Base-by-base conservation (phyloP, 2,888 invertebrate genomes). In the Molanna angustata region DNA sequence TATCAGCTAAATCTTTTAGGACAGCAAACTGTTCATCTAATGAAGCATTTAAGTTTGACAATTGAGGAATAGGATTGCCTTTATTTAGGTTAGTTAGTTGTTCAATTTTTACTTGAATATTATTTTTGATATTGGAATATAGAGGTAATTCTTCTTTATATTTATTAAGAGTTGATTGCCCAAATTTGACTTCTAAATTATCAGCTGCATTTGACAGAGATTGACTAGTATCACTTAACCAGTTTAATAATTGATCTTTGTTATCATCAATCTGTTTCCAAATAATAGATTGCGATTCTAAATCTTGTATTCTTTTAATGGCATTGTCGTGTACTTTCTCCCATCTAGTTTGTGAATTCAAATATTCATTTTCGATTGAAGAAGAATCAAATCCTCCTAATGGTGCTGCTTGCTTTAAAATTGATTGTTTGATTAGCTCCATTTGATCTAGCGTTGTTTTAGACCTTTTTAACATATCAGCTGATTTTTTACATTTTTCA, bases 251-350 rank as follows among this genome's bases (percentile, higher is more conserved):
- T 66, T 91, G 91, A 58, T 87, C 86, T 66, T 90, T 91, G 0
- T 86, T 84, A 54, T 90, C 90, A 61, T 92, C 89, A 27, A 96
- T 88, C 68, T 94, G 93, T 63, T 91, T 88, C 94, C 94, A 95
- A 47, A 94, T 87, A n/a, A 90, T 86, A 0, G 88, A 79, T 69
- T 95, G 93, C 0, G 91, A 89, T 71, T 96, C 95, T 44, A 88
- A 81, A 48, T 85, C 84, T 67, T 92, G 90, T 17, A 86, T 83
- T 61, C 84, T 80, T 60, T 86, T 87, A 4, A 86, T 79, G 2
- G 89, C 80, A 42, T 81, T 80, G 57, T 88, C 86, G 62, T 87
- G 85, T 1, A 82, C 76, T 59, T 83, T 81, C 55, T 87, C 86
- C 83, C 88, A 90, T 14, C 79, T 78, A 18, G 80, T 78, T 57